Conservation (phyloP, 2,113 vertebrate species). For the Jaculus jaculus region DNA sequence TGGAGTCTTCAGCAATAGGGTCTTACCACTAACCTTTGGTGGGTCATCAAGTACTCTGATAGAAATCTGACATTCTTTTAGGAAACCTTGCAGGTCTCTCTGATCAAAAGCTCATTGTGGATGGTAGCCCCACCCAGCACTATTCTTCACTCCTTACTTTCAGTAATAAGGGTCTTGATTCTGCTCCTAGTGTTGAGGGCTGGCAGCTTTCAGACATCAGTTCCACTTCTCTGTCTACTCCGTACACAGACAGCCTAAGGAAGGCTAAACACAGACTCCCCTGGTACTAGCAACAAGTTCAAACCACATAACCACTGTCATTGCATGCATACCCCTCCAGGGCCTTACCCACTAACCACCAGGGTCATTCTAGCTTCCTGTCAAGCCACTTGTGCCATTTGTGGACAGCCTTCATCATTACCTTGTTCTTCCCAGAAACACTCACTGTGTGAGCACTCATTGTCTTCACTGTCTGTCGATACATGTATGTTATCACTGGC, state of each 20-base stretch:
- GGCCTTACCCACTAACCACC: neutral
- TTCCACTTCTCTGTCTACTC: neutral
- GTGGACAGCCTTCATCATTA: neutral
- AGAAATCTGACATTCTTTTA: no score
- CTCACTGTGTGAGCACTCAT: neutral
- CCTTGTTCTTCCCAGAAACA: neutral
- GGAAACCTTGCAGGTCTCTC: no score
- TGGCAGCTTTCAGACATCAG: neutral
- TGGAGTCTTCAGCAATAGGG: no score
- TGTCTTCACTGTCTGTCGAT: neutral
- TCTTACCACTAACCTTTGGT: no score
- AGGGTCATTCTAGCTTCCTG: neutral
- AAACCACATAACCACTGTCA: neutral
- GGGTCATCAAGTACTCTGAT: no score
- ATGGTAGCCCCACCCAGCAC: no score
- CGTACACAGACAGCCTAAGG: neutral
- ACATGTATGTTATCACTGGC: no score
- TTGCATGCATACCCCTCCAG: neutral
- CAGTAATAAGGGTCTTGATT: neutral
- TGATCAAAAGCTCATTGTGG: no score
- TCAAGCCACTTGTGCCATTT: no score
- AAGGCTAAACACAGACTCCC: neutral
- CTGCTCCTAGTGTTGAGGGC: neutral
- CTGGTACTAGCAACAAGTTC: neutral
- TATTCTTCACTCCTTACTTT: rapidly evolving